Base-by-base conservation (phyloP, 64 coral and sea anemone genomes). In the Exaiptasia diaphana region DNA sequence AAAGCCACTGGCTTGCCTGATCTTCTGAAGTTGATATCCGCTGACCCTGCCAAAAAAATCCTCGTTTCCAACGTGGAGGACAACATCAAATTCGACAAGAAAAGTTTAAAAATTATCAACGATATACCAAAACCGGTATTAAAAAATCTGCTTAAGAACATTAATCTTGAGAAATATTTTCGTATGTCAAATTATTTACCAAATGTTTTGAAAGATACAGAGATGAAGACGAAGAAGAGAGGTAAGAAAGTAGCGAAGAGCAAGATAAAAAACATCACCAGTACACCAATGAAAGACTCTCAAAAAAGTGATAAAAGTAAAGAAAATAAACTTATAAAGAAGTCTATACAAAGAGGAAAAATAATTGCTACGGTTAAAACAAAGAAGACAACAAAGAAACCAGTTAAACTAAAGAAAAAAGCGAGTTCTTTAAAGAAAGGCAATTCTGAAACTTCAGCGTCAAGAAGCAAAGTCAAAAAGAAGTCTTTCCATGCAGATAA, bases 31-130 rank as follows among this genome's bases (percentile, higher is more conserved):
- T 28, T 3, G 3, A 65, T 65, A 65, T 65, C 61, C 61, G 32
- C 61, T 65, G 61, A 65, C 61, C 32, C 61, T 20, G 32, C 61
- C 23, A 73, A 73, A 37, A 73, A 73, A 40, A 49, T 73, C 44
- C 18, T 73, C 22, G 38, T 73, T 37, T 42, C 44, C 4, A 73
- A 48, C 39, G 69, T 35, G 45, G 38, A 29, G 17, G 28, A 73
- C 1, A 37, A 41, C 27, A 20, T 73, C 11, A 48, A 17, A 3
- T 25, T 73, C 2, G 69, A 73, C 44, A 5, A 45, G 29, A 73
- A 43, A 49, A 73, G 22, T 14, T 45, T 45, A 12, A 73, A 46
- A 17, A 38, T 45, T 26, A n/a, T 73, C 6, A 73, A 73, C n/a
- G 23, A 7, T 0, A 73, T 73, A 30, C 69, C 69, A 14, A 73